Evolutionary conservation across 2,888 invertebrate species (phyloP), one percentile per base, ranked within the genome.

Genomic region (Noctua janthina): DNA sequence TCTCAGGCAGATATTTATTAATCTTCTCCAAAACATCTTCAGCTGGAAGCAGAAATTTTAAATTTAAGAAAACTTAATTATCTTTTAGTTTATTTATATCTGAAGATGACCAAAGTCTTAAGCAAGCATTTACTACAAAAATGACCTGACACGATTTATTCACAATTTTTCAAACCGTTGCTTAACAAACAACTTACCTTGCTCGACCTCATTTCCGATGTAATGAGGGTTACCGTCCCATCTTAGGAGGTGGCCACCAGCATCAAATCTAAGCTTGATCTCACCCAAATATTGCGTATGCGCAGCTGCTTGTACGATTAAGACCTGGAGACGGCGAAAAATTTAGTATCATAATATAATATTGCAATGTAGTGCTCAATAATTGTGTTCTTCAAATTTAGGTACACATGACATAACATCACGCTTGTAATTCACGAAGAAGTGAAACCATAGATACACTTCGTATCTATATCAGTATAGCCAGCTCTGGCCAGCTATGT

Each of bases 261-360:
- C 96, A 93, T 99, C 98, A 90, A 99, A 99, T 86, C 94, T 97
- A 0, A 99, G 97, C 43, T 98, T 97, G 35, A 99, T 96, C 92
- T 98, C 98, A 3, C 99, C 99, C 43, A 99, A 96, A 92, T 98
- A 99, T 92, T 98, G 98, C 0, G 98, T 97, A 89, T 97, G 98
- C 0, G 98, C 98, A 2, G 97, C 97, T 0, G 98, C 98, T 95
- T 98, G 98, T 0, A 98, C 98, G 72, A 98, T 97, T 15, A 98
- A 92, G 2, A 98, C 98, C 93, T 96, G 84, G 56, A 91, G 89
- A 70, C 39, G 8, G 29, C 1, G 1, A 39, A 17, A 1, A n/a
- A 20, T 23, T 46, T 2, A 6, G 11, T 35, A 35, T 10, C 8
- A 17, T 39, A 3, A 17, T 39, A 3, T 1, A 54, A 54, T 7